A percentile compares a stretch with the other conserved stretches of the same genome.
Evolutionary conservation across 2,888 invertebrate species (phyloP).

Genomic region (Schizaphis graminum): DNA sequence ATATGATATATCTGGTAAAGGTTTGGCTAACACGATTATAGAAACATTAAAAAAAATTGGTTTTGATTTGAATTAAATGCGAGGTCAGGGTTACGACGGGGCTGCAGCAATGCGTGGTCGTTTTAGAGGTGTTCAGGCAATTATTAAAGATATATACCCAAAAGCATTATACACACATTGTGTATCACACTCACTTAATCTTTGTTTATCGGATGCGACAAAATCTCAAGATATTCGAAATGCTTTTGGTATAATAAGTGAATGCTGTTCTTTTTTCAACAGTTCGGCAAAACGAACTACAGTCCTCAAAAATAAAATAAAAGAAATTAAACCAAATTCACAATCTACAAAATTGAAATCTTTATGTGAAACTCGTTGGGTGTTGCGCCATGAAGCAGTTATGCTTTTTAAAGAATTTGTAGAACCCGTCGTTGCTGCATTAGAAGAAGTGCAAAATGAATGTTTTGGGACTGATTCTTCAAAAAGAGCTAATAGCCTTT

Average conservation of each 20-base stretch:
- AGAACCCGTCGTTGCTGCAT: not conserved
- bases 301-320: not conserved
- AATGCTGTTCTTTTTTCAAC: not conserved
- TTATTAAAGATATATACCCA: not conserved
- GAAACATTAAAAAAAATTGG: slow-evolving; percentile 66
- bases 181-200: slow-evolving; percentile 68
- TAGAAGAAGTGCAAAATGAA: slow-evolving; percentile 1
- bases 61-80: slow-evolving; percentile 66
- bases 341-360: slow-evolving; percentile 9
- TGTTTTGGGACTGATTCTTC: not conserved
- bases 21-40: slow-evolving; percentile 58
- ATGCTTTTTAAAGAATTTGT: slow-evolving; percentile 25
- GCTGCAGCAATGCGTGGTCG: not conserved
- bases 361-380: slow-evolving; percentile 1
- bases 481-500: not conserved
- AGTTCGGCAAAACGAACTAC: not conserved
- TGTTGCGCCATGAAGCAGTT: not conserved
- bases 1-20: slow-evolving; percentile 65
- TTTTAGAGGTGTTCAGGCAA: not conserved
- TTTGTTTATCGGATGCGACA: slow-evolving; percentile 51
- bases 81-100: slow-evolving; percentile 12
- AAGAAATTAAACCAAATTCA: not conserved
- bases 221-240: not conserved
- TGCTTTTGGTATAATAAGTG: not conserved
- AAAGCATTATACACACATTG: slow-evolving; percentile 69